A percentile compares a stretch with the other conserved stretches of the same genome.
Conservation (phyloP, 2,113 vertebrate species). For the Loxodonta africana region DNA sequence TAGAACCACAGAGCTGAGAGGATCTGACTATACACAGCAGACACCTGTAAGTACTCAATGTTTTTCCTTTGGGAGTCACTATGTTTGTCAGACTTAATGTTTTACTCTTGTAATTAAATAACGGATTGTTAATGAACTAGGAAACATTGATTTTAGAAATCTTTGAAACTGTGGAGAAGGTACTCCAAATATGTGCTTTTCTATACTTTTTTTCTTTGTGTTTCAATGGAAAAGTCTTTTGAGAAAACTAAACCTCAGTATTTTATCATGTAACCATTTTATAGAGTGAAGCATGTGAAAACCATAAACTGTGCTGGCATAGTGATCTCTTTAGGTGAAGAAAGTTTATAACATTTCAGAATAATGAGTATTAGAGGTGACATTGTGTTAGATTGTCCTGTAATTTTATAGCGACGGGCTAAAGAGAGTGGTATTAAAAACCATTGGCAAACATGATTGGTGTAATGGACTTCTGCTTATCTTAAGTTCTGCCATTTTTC, state of each 20-base stretch:
- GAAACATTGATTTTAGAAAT: conserved; percentile 3
- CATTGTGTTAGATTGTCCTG: neutral
- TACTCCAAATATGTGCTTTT: neutral
- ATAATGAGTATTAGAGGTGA: neutral
- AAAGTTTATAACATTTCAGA: neutral
- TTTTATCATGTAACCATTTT: neutral
- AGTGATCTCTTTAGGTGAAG: neutral
- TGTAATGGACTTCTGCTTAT: neutral
- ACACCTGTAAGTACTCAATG: neutral
- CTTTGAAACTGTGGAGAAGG: neutral
- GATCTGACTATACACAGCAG: rapidly evolving
- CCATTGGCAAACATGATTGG: neutral
- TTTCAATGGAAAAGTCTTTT: neutral
- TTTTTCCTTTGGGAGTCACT: neutral
- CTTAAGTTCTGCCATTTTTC: neutral
- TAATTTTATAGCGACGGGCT: neutral
- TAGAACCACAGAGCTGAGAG: neutral
- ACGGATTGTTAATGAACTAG: neutral
- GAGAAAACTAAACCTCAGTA: neutral
- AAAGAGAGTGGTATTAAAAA: neutral
- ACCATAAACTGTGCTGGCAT: neutral
- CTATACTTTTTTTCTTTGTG: neutral
- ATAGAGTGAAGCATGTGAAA: neutral
- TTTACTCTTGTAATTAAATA: neutral
- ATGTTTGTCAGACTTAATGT: neutral